Evolutionary conservation across 1,140 invertebrate species (phyloP).

Genomic region (Penaeus japonicus): DNA sequence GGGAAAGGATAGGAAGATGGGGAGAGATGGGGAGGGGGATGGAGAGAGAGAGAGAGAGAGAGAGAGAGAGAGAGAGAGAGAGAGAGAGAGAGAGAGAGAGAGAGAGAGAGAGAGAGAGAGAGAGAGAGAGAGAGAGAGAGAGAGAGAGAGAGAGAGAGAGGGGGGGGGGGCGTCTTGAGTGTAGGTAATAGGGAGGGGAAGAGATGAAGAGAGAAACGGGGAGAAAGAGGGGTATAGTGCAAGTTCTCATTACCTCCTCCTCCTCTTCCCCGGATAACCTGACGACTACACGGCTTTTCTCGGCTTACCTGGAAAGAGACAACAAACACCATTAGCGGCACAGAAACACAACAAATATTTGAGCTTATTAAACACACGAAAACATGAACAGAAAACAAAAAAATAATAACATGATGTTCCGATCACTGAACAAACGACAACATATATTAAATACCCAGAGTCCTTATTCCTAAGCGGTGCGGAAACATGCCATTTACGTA

Average conservation of each 20-base stretch:
- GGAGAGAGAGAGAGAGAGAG: not conserved
- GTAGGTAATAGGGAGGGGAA: not conserved
- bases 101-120: conserved; percentile 4
- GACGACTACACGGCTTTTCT: no score
- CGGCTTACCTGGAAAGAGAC: no score
- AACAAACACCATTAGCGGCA: no score
- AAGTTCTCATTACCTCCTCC: not conserved
- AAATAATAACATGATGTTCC: no score
- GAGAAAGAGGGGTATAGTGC: not conserved
- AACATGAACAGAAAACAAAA: no score
- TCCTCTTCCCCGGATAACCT: no score
- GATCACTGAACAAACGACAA: no score
- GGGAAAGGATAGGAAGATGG: not conserved
- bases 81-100: conserved; percentile 34
- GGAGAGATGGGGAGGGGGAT: not conserved
- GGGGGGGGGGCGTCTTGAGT: not conserved
- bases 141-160: not conserved
- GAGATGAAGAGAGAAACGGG: not conserved
- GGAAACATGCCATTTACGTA: no score
- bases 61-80: conserved; percentile 28
- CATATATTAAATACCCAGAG: no score
- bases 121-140: not conserved
- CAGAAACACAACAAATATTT: no score
- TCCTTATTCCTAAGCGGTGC: no score
- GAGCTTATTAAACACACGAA: no score